phyloP scores from a whole-genome alignment of 2,113 vertebrate genomes.

The Vulpes ferrilata region DNA sequence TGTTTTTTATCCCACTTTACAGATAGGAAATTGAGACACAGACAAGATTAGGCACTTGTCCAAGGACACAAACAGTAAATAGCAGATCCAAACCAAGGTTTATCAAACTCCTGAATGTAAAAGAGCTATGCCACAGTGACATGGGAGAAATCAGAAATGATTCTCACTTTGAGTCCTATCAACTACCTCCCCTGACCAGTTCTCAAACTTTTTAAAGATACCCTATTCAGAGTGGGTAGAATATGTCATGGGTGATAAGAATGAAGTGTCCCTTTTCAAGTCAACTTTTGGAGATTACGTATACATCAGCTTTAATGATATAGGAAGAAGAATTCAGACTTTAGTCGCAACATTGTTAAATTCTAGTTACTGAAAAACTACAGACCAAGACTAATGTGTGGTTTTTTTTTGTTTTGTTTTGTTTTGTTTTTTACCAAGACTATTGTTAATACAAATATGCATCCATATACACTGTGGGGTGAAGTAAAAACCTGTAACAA shows the following conservation, averaged over 20 bases:
- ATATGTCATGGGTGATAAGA: neutral
- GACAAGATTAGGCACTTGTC: slow-evolving; percentile 29
- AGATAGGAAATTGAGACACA: slow-evolving; percentile 10
- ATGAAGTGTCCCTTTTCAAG: slow-evolving; percentile 12
- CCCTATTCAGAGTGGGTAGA: neutral
- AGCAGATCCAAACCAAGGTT: neutral
- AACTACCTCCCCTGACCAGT: neutral
- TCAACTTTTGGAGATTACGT: neutral
- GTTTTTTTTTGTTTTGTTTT: neutral
- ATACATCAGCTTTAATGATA: neutral
- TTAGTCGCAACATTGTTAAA: slow-evolving; percentile 10
- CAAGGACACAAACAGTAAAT: neutral
- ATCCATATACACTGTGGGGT: neutral
- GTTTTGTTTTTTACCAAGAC: neutral
- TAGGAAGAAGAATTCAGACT: neutral
- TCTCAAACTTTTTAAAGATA: neutral
- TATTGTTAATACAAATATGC: neutral
- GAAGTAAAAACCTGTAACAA: slow-evolving; percentile 49
- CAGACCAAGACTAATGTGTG: neutral
- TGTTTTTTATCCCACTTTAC: slow-evolving; percentile 15
- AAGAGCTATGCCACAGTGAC: neutral
- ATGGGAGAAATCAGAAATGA: slow-evolving; percentile 16
- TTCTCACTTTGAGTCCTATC: neutral
- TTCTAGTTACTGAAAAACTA: slow-evolving; percentile 46
- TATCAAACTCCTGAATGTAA: neutral